phyloP scores from a whole-genome alignment of 2,888 invertebrate genomes.

The Ethmia dodecea region DNA sequence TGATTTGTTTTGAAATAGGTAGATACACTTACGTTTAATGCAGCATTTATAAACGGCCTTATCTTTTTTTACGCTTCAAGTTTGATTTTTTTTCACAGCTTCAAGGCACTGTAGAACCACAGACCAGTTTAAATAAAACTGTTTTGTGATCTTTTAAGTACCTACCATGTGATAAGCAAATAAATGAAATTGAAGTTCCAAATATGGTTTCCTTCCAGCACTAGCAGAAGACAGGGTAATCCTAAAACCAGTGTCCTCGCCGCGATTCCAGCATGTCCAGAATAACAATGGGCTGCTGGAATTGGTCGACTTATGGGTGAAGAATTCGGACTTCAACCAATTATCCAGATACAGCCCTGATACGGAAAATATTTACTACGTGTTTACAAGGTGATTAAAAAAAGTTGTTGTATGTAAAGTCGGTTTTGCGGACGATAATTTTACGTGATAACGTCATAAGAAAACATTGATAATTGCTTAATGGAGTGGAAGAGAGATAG shows the following conservation, averaged over 20 bases:
- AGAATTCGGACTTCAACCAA: constrained; percentile 23
- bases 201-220: constrained; percentile 11
- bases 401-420: background rate
- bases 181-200: no score
- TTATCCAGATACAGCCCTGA: constrained; percentile 27
- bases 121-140: no score
- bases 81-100: no score
- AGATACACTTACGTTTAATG: no score
- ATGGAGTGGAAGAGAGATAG: background rate
- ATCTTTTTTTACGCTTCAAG: no score
- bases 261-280: constrained; percentile 27
- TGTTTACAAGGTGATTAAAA: constrained; percentile 31
- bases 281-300: constrained; percentile 23
- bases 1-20: no score
- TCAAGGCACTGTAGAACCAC: no score
- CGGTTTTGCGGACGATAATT: no score
- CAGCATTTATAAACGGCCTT: no score
- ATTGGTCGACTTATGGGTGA: constrained; percentile 34
- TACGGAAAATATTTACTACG: constrained; percentile 27
- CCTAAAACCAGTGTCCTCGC: constrained; percentile 20
- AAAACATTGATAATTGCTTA: background rate
- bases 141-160: no score
- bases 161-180: no score
- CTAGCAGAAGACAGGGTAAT: constrained; percentile 23
- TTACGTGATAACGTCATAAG: background rate